phyloP scores from a whole-genome alignment of 1,140 invertebrate genomes.

The Bombyx mori region DNA sequence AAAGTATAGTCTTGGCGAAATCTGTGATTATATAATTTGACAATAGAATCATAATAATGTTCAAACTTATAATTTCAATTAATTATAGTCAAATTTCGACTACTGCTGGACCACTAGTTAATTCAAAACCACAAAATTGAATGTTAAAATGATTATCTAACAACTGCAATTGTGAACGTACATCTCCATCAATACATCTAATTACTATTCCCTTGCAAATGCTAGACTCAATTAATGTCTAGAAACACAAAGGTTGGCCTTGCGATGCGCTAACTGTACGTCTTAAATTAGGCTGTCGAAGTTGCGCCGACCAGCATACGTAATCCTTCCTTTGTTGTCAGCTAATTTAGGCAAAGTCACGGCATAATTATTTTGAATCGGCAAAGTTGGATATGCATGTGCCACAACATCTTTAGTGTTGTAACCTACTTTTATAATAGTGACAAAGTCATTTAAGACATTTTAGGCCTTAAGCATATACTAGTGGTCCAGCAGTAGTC shows the following conservation, averaged over 20 bases:
- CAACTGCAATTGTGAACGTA: not conserved
- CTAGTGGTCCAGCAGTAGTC: too few relatives aligned
- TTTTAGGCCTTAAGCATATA: too few relatives aligned
- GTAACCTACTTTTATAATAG: not conserved
- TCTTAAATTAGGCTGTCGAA: constrained; percentile 32
- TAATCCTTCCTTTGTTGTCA: constrained; percentile 16
- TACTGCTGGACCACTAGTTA: too few relatives aligned
- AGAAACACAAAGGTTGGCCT: constrained; percentile 42
- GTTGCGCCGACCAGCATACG: constrained; percentile 18
- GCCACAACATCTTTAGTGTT: not conserved
- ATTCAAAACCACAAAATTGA: not conserved
- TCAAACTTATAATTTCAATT: too few relatives aligned
- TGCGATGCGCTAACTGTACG: constrained; percentile 35
- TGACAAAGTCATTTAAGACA: too few relatives aligned
- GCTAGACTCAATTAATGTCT: constrained; percentile 17
- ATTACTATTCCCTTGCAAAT: constrained; percentile 21
- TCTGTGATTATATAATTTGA: too few relatives aligned
- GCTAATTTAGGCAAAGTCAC: not conserved
- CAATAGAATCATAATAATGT: too few relatives aligned
- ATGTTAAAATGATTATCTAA: not conserved
- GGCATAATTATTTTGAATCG: not conserved
- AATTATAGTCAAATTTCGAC: too few relatives aligned
- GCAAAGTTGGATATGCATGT: too few relatives aligned
- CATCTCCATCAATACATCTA: constrained; percentile 8
- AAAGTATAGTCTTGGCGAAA: too few relatives aligned